phyloP scores from a whole-genome alignment of 2,888 invertebrate species.

The Epistrophe eligans region DNA sequence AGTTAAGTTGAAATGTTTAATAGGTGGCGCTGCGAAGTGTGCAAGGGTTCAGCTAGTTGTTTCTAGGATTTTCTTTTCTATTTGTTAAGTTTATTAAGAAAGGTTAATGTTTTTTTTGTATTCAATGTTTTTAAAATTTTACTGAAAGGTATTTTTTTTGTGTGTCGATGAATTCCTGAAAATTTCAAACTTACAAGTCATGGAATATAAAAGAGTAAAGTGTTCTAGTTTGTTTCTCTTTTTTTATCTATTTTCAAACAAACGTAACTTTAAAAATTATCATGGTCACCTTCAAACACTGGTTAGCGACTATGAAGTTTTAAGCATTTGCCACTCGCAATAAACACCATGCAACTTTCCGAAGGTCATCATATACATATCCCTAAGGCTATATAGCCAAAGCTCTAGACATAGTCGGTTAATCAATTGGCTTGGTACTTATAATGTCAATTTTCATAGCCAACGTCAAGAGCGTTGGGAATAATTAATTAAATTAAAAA shows the following conservation, averaged over 20 bases:
- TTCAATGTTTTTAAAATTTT: too few species aligned
- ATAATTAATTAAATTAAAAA: constrained; percentile 62
- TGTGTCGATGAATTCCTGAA: too few species aligned
- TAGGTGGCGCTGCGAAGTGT: too few species aligned
- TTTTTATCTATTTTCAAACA: background rate
- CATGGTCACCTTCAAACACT: constrained; percentile 9
- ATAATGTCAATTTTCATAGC: constrained; percentile 38
- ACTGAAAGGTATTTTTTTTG: too few species aligned
- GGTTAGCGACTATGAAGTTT: background rate
- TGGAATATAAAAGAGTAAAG: too few species aligned
- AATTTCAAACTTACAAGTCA: too few species aligned
- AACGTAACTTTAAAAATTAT: background rate
- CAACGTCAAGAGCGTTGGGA: constrained; percentile 56
- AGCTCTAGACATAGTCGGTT: background rate
- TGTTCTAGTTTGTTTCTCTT: background rate
- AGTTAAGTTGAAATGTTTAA: too few species aligned
- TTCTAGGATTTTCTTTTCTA: too few species aligned
- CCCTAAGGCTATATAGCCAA: constrained; percentile 3
- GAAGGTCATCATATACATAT: background rate
- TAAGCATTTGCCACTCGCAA: constrained; percentile 12
- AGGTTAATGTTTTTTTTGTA: too few species aligned
- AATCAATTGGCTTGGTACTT: constrained; percentile 16
- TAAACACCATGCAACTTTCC: background rate
- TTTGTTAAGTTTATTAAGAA: too few species aligned
- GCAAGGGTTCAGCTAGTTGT: too few species aligned